Percentiles rank a stretch among this genome's conserved stretches.
Conservation (phyloP, 2,888 invertebrate species). For the Trissolcus brochymenae region DNA sequence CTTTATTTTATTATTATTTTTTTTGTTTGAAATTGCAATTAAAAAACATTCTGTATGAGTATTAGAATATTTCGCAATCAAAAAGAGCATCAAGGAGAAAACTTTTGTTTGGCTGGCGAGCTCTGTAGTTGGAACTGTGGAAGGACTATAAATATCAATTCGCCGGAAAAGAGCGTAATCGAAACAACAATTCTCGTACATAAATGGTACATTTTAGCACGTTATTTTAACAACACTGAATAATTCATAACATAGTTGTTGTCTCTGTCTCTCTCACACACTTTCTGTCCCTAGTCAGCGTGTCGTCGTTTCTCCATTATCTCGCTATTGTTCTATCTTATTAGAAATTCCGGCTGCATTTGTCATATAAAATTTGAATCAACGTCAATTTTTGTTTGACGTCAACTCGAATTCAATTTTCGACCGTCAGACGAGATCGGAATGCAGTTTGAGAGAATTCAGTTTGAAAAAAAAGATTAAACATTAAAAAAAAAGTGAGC, state of each 20-base stretch:
- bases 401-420: slow-evolving; percentile 20
- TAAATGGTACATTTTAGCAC: slow-evolving; percentile 12
- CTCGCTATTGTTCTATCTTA: slow-evolving; percentile 16
- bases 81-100: too few relatives aligned
- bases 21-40: background rate
- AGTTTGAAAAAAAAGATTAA: background rate
- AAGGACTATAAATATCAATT: slow-evolving; percentile 11
- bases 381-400: slow-evolving; percentile 33
- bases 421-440: slow-evolving; percentile 10
- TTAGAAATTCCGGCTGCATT: slow-evolving; percentile 25
- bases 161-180: slow-evolving; percentile 5
- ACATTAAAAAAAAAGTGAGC: background rate
- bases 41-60: background rate
- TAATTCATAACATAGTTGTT: slow-evolving; percentile 31
- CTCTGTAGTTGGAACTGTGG: background rate
- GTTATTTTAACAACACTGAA: slow-evolving; percentile 29
- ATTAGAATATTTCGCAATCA: too few relatives aligned
- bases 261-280: slow-evolving; percentile 5
- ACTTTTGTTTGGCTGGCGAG: background rate
- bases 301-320: slow-evolving; percentile 22
- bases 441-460: background rate
- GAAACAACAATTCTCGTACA: slow-evolving; percentile 8
- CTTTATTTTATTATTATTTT: background rate
- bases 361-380: slow-evolving; percentile 39
- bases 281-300: background rate